Percentiles rank a stretch among this genome's conserved stretches.
Conservation (phyloP, 2,797 vertebrate genomes). For the Chelidonichthys spinosus region DNA sequence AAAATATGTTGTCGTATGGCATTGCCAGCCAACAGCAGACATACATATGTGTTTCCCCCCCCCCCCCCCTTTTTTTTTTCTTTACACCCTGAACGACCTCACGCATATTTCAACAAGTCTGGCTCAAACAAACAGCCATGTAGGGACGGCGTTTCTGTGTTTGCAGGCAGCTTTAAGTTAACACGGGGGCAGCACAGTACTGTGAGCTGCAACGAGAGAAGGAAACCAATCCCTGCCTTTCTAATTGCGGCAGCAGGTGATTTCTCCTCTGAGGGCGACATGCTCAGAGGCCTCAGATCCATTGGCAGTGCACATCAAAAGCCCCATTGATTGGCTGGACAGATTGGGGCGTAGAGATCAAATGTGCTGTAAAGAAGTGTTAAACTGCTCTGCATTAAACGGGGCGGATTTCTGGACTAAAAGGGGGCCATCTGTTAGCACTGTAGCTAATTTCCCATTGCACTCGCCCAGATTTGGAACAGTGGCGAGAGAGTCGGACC, state of each 20-base stretch:
- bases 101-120: not conserved
- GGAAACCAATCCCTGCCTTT: slow-evolving; percentile 51
- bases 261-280: slow-evolving; percentile 63
- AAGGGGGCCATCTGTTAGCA: slow-evolving; percentile 82
- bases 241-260: slow-evolving; percentile 78
- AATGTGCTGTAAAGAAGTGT: slow-evolving; percentile 83
- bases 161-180: slow-evolving; percentile 15
- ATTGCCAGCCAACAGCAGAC: not conserved
- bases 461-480: slow-evolving; percentile 62
- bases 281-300: slow-evolving; percentile 70
- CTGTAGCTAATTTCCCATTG: slow-evolving; percentile 76
- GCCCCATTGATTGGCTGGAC: slow-evolving; percentile 78
- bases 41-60: not conserved
- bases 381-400: slow-evolving; percentile 82
- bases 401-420: slow-evolving; percentile 76
- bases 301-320: slow-evolving; percentile 77
- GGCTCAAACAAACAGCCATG: slow-evolving; percentile 5
- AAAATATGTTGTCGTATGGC: not conserved
- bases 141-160: slow-evolving; percentile 16
- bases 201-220: slow-evolving; percentile 21
- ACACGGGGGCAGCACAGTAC: slow-evolving; percentile 29
- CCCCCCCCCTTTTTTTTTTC: not conserved
- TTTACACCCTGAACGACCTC: not conserved
- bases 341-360: slow-evolving; percentile 85
- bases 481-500: slow-evolving; percentile 30